Base-by-base conservation (phyloP, 2,113 vertebrate genomes). In the Periophthalmus modestus region DNA sequence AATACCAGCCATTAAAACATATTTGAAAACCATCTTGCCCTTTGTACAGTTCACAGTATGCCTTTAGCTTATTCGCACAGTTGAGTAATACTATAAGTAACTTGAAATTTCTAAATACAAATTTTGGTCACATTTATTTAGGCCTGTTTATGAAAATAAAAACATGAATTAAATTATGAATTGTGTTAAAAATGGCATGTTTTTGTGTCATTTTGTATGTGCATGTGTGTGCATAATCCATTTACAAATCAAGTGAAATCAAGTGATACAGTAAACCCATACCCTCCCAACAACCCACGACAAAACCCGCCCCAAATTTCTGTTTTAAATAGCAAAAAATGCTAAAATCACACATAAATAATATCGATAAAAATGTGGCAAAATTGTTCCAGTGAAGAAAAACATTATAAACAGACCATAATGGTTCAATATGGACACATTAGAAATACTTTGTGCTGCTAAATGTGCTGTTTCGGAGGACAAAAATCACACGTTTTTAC, bases 361-460 rank as follows among this genome's bases (percentile, higher is more conserved):
- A 87, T 82, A 75, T 73, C 78, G 66, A 81, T 79, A 85, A 78
- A 90, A 89, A 86, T 62, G 72, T 85, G 81, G 39, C 72, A 78
- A 80, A 68, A 79, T 85, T 57, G 78, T 63, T 57, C 72, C 84
- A 87, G 83, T 82, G 78, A 82, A 59, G 67, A 82, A 77, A 76
- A 69, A 72, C 52, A 52, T 66, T 24, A 66, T 69, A 39, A 74
- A 88, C 65, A 73, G 74, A 84, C 74, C 7, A 62, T 62, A 62
- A 62, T 62, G 28, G 84, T 79, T 78, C 21, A 82, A 71, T 46
- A 79, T 62, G 72, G 81, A 83, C 65, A 66, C 19, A 18, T 77
- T 66, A 69, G 73, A 83, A 86, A 87, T 72, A 90, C 75, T 75
- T 89, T 90, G 89, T 89, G 85, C 85, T 92, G 85, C 83, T 85